Conservation (phyloP, 2,797 vertebrate species). For the Halcyon badia region DNA sequence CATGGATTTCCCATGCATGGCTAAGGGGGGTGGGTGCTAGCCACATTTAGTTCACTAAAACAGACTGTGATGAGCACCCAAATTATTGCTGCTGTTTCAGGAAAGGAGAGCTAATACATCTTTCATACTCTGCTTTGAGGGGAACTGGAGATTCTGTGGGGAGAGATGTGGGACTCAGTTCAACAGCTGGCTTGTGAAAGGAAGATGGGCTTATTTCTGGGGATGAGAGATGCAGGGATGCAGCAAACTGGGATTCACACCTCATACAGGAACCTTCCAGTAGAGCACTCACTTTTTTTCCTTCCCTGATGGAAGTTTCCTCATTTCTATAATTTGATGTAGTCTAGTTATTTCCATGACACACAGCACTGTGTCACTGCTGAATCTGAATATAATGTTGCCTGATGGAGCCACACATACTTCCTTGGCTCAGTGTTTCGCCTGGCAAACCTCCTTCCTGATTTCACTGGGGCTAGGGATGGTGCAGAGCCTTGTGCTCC, state of each 20-base stretch:
- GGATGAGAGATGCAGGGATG: neutral
- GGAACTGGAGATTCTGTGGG: neutral
- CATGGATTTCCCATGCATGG: neutral
- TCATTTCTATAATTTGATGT: neutral
- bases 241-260: neutral
- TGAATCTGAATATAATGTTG: neutral
- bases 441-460: neutral
- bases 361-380: neutral
- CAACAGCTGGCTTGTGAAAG: neutral
- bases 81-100: neutral
- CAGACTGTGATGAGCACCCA: neutral
- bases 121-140: neutral
- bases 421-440: neutral
- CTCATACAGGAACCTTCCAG: neutral
- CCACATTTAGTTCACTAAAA: rapidly evolving
- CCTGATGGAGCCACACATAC: neutral
- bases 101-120: neutral
- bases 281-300: neutral
- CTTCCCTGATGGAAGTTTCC: neutral
- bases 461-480: neutral
- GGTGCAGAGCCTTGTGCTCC: neutral
- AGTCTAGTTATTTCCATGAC: neutral
- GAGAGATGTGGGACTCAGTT: neutral
- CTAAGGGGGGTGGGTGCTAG: neutral
- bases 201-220: neutral